Base-by-base conservation (phyloP, 1,140 invertebrate species). In the Ladona fulva region DNA sequence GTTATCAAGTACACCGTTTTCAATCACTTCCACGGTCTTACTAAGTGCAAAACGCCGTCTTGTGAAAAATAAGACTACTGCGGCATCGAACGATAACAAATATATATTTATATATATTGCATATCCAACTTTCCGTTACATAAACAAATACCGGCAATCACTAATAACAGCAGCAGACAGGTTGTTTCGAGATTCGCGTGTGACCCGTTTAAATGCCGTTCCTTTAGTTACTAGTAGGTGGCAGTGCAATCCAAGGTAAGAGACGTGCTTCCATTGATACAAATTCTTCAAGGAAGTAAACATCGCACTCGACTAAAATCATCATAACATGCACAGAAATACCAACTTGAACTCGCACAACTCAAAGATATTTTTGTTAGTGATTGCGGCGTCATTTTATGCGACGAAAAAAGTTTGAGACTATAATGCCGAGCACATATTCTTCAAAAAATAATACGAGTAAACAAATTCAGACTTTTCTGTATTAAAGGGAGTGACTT, bases 1-100 rank as follows among this genome's bases (percentile, higher is more conserved):
- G 79, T 80, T 11, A 78, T 24, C 52, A 29, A 77, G 25, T 79
- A 59, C n/a, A n/a, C n/a, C n/a, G n/a, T n/a, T 75, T 24, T 77
- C 81, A 80, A 59, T 80, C 81, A 74, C 81, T 80, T 74, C 74
- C 59, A n/a, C 24, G 11, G 66, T 25, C 5, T 59, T 66, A 77
- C 25, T 22, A 66, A 19, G 42, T 66, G 25, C 52, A 78, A 74
- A 25, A 25, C 77, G 22, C 66, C 24, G 22, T 24, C 5, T n/a
- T 22, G 22, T 42, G 19, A 42, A 29, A 22, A 66, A 66, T 77
- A 24, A 24, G 24, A 74, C 29, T 78, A 24, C 19, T 29, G 5
- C 37, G 76, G 25, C 59, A 76, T 16, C 22, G 42, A 22, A 24
- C 12, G 42, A 79, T 59, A 42, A 74, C n/a, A 42, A 77, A 66